Evolutionary conservation across 1,140 invertebrate species (phyloP), one percentile per base, ranked within the genome.

Genomic region (Drosophila sucinea): DNA sequence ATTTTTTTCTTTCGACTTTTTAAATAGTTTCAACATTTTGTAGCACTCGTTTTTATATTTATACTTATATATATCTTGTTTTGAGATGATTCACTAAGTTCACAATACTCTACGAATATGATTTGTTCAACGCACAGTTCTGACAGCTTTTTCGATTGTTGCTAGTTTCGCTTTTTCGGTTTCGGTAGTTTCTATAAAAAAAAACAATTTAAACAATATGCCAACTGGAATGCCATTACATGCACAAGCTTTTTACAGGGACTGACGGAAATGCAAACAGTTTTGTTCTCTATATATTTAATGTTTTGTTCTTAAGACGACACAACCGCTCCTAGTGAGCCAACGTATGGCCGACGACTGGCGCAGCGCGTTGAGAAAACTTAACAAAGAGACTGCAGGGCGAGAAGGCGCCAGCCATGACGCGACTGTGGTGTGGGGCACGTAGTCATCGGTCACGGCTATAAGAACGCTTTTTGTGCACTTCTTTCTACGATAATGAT

Each of bases 1-100:
- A 5, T 79, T 77, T 81, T 92, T 91, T 60, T 90, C 81, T 90
- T 92, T 92, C 7, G 80, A 67, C 65, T 91, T 92, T 60, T 91
- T 91, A 60, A 91, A 91, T 56, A 91, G 25, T 68, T 90, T 91
- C 10, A 91, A 63, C 81, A 90, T 90, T 86, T 81, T 82, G 65
- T 51, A 7, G 11, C 23, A n/a, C 7, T 74, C 27, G 23, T 38
- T 64, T 25, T 55, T 47, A 4, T 29, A 11, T 33, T 61, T 68
- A 25, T 62, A 7, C 23, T 25, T 60, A 6, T 25, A 4, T 4
- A 41, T 60, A 35, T 51, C 38, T 62, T 69, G n/a, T 54, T 60
- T 41, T 27, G 33, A 27, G 51, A 32, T 8, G 32, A 32, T 27
- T 0, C 17, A 27, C 47, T 35, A 38, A 3, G 17, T 29, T 66